These are phyloP conservation scores for Eristalis arbustorum DNA, from an alignment of 2,888 invertebrate species.

Conservation along the genomic window DNA sequence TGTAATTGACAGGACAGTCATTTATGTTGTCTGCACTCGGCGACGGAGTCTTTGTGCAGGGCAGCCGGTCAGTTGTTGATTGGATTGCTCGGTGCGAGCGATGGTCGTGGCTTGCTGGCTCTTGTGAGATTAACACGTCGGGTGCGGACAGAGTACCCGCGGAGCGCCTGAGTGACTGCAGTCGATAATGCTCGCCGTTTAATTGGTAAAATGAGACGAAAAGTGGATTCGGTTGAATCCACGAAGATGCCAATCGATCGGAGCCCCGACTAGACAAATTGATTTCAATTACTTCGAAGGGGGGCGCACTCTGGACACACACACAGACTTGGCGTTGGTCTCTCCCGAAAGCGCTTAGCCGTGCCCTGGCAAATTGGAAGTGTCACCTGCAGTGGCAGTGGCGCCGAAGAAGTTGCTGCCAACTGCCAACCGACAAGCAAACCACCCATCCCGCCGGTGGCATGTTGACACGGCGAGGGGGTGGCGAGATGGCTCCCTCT, in stretches of 20 bases:
- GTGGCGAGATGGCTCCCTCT: background rate
- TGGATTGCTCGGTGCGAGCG: background rate
- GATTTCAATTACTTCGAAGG: background rate
- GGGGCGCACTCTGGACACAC: background rate
- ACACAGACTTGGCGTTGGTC: background rate
- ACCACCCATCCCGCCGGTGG: background rate
- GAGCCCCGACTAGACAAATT: background rate
- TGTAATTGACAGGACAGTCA: constrained; percentile 67
- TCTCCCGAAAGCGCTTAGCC: background rate
- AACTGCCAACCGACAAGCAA: background rate
- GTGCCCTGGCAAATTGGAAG: constrained; percentile 29
- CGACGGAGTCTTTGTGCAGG: background rate
- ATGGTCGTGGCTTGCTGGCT: background rate
- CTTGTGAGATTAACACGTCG: constrained; percentile 18
- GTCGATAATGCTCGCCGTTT: constrained; percentile 14
- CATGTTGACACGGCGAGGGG: constrained; percentile 27
- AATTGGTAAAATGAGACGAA: constrained; percentile 17
- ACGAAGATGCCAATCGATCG: background rate
- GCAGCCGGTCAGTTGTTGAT: background rate
- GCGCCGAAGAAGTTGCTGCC: background rate
- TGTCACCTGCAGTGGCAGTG: constrained; percentile 39
- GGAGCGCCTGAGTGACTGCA: background rate
- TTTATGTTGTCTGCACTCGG: constrained; percentile 50
- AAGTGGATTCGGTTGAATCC: background rate
- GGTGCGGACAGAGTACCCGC: background rate